Conservation (phyloP, 2,113 vertebrate species). For the Stomatorhinus ivindoensis region DNA sequence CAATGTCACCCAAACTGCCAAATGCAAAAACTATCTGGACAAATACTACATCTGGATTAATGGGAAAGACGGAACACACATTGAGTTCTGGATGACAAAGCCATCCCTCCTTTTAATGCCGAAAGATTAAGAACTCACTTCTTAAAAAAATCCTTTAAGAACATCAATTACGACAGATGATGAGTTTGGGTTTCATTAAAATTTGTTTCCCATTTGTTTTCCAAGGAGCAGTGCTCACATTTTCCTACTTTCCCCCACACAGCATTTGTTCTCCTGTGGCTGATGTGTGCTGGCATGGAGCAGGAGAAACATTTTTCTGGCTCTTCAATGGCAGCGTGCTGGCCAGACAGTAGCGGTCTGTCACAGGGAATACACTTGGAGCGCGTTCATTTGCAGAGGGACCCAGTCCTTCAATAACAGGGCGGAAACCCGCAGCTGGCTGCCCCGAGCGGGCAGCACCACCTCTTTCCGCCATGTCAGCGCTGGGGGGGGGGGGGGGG, state of each 20-base stretch:
- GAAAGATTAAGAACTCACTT: background rate
- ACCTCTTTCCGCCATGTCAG: background rate
- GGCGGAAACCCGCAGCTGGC: background rate
- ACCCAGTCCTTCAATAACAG: background rate
- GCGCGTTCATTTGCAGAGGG: constrained; percentile 17
- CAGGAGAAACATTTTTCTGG: constrained; percentile 22
- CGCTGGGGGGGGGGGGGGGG: background rate
- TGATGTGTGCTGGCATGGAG: constrained; percentile 30
- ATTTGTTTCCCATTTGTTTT: constrained; percentile 29
- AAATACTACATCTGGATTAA: background rate
- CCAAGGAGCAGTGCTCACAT: constrained; percentile 18
- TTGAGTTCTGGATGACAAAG: background rate
- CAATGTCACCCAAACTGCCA: background rate
- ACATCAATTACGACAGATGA: constrained; percentile 26
- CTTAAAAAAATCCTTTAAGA: constrained; percentile 5
- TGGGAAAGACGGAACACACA: background rate
- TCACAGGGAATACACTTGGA: constrained; percentile 23
- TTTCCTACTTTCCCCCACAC: constrained; percentile 38
- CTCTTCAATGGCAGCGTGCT: background rate
- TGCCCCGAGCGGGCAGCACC: background rate
- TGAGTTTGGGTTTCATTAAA: constrained; percentile 38
- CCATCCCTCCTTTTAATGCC: background rate
- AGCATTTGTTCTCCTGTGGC: constrained; percentile 30
- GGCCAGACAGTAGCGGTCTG: constrained; percentile 12
- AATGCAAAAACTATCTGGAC: background rate